These are phyloP conservation scores for Yponomeuta plumbellus DNA, from an alignment of 2,888 invertebrate genomes.

Conservation along the genomic window DNA sequence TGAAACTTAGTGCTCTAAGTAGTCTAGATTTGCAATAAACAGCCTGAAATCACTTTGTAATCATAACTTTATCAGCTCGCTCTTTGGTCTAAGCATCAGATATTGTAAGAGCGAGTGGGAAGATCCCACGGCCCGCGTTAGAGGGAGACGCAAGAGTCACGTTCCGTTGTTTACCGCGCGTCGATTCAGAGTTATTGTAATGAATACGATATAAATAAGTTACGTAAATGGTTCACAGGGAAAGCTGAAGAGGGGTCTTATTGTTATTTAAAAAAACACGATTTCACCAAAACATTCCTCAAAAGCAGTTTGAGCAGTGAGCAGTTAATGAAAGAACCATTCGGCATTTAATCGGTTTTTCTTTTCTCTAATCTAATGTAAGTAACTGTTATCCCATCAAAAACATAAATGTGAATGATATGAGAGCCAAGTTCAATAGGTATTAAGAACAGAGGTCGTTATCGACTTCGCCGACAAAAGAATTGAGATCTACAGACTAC, in stretches of 20 bases:
- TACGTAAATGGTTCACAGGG: constrained; percentile 30
- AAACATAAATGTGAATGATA: too few species aligned
- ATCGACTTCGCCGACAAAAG: too few species aligned
- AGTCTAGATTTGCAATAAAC: background rate
- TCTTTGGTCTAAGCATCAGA: constrained; percentile 1
- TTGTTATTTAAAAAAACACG: background rate
- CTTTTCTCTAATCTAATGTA: too few species aligned
- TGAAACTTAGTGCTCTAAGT: background rate
- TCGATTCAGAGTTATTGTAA: constrained; percentile 51
- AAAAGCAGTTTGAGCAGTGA: background rate
- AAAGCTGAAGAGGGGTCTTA: background rate
- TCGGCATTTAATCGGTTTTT: too few species aligned
- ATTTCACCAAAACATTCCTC: too few species aligned
- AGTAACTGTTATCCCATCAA: too few species aligned
- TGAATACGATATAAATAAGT: constrained; percentile 58
- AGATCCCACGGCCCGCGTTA: background rate
- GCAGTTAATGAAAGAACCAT: too few species aligned
- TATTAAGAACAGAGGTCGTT: too few species aligned
- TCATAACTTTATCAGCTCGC: background rate
- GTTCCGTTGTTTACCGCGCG: constrained; percentile 49
- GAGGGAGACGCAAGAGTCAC: constrained; percentile 31
- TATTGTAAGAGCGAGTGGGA: background rate
- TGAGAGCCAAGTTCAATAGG: too few species aligned
- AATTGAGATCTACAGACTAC: too few species aligned
- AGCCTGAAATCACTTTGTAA: background rate